Evolutionary conservation across 2,797 vertebrate genomes (phyloP).

Genomic region (Netta rufina): DNA sequence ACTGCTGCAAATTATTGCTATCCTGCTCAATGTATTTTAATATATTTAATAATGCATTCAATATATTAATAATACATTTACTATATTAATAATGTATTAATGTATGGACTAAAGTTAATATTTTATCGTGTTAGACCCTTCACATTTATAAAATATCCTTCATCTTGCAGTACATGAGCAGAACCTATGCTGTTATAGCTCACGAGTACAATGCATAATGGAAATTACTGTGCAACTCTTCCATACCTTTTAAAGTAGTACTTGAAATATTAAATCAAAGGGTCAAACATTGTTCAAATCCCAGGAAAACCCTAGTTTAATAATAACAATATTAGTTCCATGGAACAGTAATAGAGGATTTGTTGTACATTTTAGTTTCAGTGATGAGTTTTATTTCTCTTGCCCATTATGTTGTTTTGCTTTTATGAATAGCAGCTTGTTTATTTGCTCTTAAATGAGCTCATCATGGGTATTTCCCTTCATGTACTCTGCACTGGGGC

Average conservation of each 20-base stretch:
- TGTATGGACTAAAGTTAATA: not conserved
- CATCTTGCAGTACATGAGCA: not conserved
- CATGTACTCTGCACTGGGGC: rapidly evolving
- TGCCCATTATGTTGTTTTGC: not conserved
- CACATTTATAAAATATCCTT: not conserved
- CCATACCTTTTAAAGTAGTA: not conserved
- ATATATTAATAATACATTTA: not conserved
- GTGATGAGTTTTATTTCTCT: not conserved
- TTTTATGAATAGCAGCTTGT: not conserved
- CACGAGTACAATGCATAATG: not conserved
- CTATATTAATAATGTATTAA: not conserved
- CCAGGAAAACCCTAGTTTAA: not conserved
- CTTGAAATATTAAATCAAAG: not conserved
- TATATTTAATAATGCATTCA: not conserved
- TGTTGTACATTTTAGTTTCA: not conserved
- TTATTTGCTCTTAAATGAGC: not conserved
- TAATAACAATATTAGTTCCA: not conserved
- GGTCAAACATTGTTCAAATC: not conserved
- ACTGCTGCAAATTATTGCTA: not conserved
- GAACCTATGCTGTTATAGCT: not conserved
- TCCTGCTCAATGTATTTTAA: not conserved
- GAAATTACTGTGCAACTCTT: not conserved
- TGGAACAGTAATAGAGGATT: not conserved
- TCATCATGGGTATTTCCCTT: rapidly evolving
- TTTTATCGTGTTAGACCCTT: not conserved